Base-by-base conservation (phyloP, 2,797 vertebrate genomes). In the Falco naumanni region DNA sequence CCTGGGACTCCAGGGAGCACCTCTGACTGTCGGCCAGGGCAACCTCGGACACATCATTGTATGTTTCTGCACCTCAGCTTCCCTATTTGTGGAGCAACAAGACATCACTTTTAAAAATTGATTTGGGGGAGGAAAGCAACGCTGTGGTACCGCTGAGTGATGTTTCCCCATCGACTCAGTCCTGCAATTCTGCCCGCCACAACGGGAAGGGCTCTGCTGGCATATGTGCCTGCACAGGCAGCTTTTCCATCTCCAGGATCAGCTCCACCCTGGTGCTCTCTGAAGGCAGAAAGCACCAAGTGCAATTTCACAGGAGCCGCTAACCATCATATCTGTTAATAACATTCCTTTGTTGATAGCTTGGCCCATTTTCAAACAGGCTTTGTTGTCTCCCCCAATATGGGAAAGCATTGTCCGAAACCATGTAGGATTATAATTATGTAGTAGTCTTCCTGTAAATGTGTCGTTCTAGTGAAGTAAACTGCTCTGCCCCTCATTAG, bases 401-500 rank as follows among this genome's bases (percentile, higher is more conserved):
- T 16, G 76, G 54, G 78, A 80, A 87, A 69, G 65, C 41, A 7
- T 8, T 78, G 51, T 78, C 77, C 26, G 3, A 85, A 82, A 54
- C n/a, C 41, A 25, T 37, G 48, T 8, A 89, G 72, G 47, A 63
- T 80, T 45, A 39, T 54, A 78, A 70, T 34, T 26, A n/a, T 28
- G 72, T 29, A 56, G 83, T 51, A 19, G 24, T 45, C 77, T 26
- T 84, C 80, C 83, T 79, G 92, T 84, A 91, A 87, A 88, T 7
- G 57, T 56, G 80, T 64, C 10, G 5, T 70, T 63, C 53, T 61
- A 56, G 37, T 15, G 53, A 71, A 69, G 72, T 53, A 80, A 91
- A 51, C 92, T 51, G 70, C 43, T 69, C 91, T 82, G 81, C 81
- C 54, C 53, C 93, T 91, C 88, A 83, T 92, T 51, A 92, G 89